Conservation (phyloP, 2,113 vertebrate genomes). For the Callithrix jacchus region DNA sequence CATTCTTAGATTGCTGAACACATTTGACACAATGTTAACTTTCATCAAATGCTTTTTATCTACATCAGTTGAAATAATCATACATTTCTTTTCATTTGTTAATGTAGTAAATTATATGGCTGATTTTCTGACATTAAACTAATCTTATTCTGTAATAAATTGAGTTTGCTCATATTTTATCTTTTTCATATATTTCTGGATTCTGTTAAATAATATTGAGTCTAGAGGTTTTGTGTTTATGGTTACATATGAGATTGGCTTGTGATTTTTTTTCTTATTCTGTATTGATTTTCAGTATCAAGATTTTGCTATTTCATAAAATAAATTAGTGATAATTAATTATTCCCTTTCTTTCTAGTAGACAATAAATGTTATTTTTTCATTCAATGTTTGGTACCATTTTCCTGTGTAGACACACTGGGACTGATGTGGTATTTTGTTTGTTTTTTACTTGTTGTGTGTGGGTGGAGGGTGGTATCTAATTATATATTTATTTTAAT, state of each 20-base stretch:
- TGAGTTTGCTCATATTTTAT: neutral
- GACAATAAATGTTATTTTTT: neutral
- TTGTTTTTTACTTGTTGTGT: neutral
- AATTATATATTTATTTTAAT: neutral
- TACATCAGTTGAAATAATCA: neutral
- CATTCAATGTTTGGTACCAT: neutral
- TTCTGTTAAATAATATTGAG: neutral
- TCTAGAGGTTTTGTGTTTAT: neutral
- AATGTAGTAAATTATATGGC: neutral
- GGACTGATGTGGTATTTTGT: neutral
- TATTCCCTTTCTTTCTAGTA: neutral
- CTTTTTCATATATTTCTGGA: neutral
- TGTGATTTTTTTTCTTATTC: neutral
- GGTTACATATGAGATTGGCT: neutral
- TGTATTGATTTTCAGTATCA: neutral
- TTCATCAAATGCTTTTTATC: neutral
- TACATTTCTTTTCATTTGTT: neutral
- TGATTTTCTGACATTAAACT: neutral
- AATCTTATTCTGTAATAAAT: neutral
- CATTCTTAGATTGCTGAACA: neutral
- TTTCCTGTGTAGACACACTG: neutral
- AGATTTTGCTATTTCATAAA: neutral
- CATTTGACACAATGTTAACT: neutral
- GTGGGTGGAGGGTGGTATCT: neutral
- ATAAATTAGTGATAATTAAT: neutral